These are phyloP conservation scores for Sebastes trivittatus DNA, from an alignment of 2,797 vertebrate genomes.

Conservation along the genomic window DNA sequence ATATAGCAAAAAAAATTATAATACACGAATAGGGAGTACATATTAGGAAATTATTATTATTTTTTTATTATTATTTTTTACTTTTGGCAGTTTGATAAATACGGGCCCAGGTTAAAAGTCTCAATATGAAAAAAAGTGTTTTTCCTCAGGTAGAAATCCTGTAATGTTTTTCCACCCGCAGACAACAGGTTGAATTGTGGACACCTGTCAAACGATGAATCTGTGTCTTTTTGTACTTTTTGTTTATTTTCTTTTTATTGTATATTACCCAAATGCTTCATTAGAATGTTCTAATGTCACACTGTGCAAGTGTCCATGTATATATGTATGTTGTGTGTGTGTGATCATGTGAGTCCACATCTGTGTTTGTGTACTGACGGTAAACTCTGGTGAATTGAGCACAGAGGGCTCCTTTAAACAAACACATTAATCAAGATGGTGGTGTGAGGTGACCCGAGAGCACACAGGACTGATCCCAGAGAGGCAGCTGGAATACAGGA, in stretches of 20 bases:
- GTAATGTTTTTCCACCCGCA: not conserved
- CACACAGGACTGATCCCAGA: slow-evolving; percentile 4
- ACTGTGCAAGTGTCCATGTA: not conserved
- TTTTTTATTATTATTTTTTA: not conserved
- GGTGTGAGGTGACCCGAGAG: slow-evolving; percentile 25
- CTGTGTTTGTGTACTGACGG: slow-evolving; percentile 54
- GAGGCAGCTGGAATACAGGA: not conserved
- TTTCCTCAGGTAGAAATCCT: not conserved
- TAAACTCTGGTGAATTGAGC: slow-evolving; percentile 38
- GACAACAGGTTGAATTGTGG: not conserved
- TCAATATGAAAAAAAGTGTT: not conserved
- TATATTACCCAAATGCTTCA: not conserved
- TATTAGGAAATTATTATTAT: not conserved
- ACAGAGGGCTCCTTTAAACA: slow-evolving; percentile 58
- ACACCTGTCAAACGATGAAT: not conserved
- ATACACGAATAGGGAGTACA: not conserved
- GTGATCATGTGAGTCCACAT: slow-evolving; percentile 1
- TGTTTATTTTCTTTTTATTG: not conserved
- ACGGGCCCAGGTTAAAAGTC: not conserved
- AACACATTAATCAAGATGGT: slow-evolving; percentile 66
- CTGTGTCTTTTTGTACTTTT: not conserved
- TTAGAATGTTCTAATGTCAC: not conserved
- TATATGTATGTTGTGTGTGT: not conserved
- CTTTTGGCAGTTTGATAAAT: not conserved
- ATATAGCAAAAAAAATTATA: not conserved